phyloP scores from a whole-genome alignment of 2,797 vertebrate genomes.

The Hylomyscus alleni region DNA sequence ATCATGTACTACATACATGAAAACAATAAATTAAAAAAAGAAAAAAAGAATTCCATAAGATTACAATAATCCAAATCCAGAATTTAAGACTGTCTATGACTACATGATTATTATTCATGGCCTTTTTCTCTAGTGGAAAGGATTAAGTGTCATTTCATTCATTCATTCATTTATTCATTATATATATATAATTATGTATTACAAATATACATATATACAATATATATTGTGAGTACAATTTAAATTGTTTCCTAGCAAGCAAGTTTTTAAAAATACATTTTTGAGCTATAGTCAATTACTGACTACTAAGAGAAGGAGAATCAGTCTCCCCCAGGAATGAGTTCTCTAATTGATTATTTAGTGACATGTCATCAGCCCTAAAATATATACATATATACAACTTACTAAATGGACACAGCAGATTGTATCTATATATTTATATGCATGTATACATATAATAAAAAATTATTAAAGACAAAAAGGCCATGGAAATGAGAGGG shows the following conservation, averaged over 20 bases:
- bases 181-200: not conserved
- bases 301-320: not conserved
- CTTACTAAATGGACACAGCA: not conserved
- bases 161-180: too few species aligned
- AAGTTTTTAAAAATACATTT: not conserved
- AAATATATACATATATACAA: not conserved
- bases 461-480: not conserved
- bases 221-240: not conserved
- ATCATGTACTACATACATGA: not conserved
- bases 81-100: not conserved
- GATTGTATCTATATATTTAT: not conserved
- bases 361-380: not conserved
- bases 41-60: not conserved
- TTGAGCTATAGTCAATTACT: not conserved
- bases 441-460: not conserved
- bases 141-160: not conserved
- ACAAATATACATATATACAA: not conserved
- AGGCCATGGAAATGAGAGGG: not conserved
- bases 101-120: not conserved
- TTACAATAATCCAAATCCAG: not conserved
- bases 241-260: not conserved
- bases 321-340: not conserved
- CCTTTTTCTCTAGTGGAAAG: not conserved
- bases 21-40: not conserved
- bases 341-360: not conserved